Base-by-base conservation (phyloP, 2,888 invertebrate species). In the Phengaris arion region DNA sequence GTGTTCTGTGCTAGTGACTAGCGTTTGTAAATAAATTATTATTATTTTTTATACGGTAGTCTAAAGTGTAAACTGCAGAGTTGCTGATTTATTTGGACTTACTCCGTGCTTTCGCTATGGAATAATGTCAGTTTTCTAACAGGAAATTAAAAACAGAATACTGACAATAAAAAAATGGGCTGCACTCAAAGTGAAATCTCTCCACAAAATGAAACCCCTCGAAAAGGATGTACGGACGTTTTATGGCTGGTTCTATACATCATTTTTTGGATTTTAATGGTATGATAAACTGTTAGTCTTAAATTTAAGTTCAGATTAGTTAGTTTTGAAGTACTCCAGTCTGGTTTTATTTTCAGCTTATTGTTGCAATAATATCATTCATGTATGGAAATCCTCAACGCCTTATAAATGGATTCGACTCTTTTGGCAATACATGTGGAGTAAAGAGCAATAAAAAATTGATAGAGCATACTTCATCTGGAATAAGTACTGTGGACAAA, bases 361-460 rank as follows among this genome's bases (percentile, higher is more conserved):
- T 97, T 80, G 95, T 98, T 80, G 97, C 97, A 52, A 96, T 96
- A 12, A 98, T 98, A 92, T 97, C 98, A 10, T 96, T 97, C 85
- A 97, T 97, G 1, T 97, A 97, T 86, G 98, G 98, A 22, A 97
- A 97, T 89, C 98, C 98, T 0, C 89, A 96, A 82, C 94, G 98
- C 79, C 94, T 98, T 68, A 96, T 98, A 78, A 97, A 98, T 94
- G 98, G 98, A 22, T 98, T 97, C 88, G 98, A 98, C 87, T 98
- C 98, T 76, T 98, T 98, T 93, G 98, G 98, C 9, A 98, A 99
- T 86, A 98, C 98, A 54, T 99, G 99, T 88, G 98, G 98, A 15
- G 96, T 97, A 46, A 95, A 95, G 82, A 93, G 92, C 80, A 98
- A 98, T 88, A 96, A 96, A 81, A 95, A 95, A 80, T 95, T 97